Base-by-base conservation (phyloP, 2,797 vertebrate species). In the Catostomus latipinnis region DNA sequence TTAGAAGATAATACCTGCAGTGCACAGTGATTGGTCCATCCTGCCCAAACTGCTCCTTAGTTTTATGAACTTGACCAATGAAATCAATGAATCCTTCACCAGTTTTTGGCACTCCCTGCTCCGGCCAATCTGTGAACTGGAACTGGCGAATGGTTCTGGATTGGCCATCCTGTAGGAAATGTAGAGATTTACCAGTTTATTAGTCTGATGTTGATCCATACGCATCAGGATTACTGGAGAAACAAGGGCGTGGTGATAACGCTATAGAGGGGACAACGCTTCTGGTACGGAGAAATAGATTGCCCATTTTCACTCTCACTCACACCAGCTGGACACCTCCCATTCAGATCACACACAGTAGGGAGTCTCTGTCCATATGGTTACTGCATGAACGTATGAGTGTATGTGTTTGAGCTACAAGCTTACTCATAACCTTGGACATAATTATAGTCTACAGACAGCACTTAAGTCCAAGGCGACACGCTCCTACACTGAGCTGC, bases 21-120 rank as follows among this genome's bases (percentile, higher is more conserved):
- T 99, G 98, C 87, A 98, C 97, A 0, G 96, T 96, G 91, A 99
- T 99, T 83, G 98, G 98, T 85, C 98, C 98, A 0, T 98, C 97
- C 90, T 99, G 98, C 53, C 98, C 98, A 0, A 99, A 99, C 87
- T 99, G 98, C 89, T 99, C 98, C 94, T 99, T 99, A 75, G 97
- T 99, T 94, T 99, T 99, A 90, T 99, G 97, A 85, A 99, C 97
- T 86, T 99, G 97, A 54, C 96, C 97, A 0, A 99, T 98, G 90
- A 99, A 99, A 88, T 98, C 97, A 0, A 98, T 98, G 90, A 99
- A 98, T 82, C 96, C 96, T 89, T 98, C 97, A 4, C 96, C 96
- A 0, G 96, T 98, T 93, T 98, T 97, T 87, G 97, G 96, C 86
- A 98, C 97, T 46, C 97, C 97, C 86, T 99, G 97, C 83, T 98